Evolutionary conservation across 2,797 vertebrate species (phyloP), one percentile per base, ranked within the genome.

Genomic region (Sitta carolinensis): DNA sequence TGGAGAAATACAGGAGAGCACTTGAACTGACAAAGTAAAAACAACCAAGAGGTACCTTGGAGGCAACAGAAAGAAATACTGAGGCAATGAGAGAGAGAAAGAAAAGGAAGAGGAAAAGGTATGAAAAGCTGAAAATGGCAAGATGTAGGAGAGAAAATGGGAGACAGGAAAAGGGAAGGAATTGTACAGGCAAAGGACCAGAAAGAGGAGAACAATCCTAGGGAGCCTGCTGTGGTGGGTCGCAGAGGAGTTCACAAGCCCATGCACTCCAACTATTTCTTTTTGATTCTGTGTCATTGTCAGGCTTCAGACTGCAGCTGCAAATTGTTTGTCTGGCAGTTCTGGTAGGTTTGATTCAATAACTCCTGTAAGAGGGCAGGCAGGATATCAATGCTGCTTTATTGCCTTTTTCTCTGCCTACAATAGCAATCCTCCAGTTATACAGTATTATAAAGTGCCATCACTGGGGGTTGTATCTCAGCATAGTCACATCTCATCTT

Each of bases 291-390:
- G 75, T 95, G 96, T 96, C 96, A 97, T 97, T 97, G 97, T 97
- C 96, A 97, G 96, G 96, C 94, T 95, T 97, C 96, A 96, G 96
- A 97, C 97, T 96, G 96, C 93, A 91, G 96, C 96, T 97, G 96
- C 95, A 97, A 97, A 97, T 97, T 97, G 97, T 97, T 97, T 97
- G 96, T 97, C 97, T 97, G 95, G 97, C 96, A 97, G 96, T 97
- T 97, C 96, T 96, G 94, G 96, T 95, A 96, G 96, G 96, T 97
- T 97, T 97, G 96, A 97, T 97, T 97, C 97, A 97, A 97, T 97
- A 97, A 97, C 96, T 97, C 96, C 93, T 96, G 88, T 96, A 97
- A 97, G 96, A 97, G 96, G 96, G 97, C 96, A 97, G 95, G 96
- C 97, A 97, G 96, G 97, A 97, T 97, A 97, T 97, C 97, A 97